Base-by-base conservation (phyloP, 2,113 vertebrate genomes). In the Xenus cinereus region DNA sequence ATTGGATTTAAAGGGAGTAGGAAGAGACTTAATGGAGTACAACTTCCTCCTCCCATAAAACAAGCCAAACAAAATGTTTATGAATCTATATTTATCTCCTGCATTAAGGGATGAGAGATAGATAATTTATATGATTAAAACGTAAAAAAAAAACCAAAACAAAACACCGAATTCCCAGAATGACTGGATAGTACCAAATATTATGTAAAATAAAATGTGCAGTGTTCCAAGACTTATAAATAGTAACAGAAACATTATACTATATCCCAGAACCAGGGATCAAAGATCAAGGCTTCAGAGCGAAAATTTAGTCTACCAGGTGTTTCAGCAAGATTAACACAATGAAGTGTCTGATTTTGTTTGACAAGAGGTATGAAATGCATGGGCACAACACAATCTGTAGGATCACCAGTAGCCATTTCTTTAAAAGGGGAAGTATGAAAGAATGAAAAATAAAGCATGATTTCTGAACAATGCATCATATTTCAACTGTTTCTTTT, bases 231-330 rank as follows among this genome's bases (percentile, higher is more conserved):
- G 69, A 78, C 53, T 95, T 95, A 92, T 9, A 62, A 87, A 96
- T 46, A 95, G 32, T 60, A 90, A 68, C 37, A 90, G 35, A 87
- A 83, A 60, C 53, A 30, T 87, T 95, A 83, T 93, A 89, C 94
- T 87, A 87, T 37, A 92, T 73, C 46, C 45, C 78, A 32, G 73
- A 97, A 97, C 94, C 78, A 95, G 54, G 59, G 97, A 50, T 67
- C 81, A 91, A 95, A 94, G 84, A 96, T 86, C 46, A 93, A 82
- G 63, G 18, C 41, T 95, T 97, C 92, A 90, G 80, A 91, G 32
- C 60, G 60, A 91, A 51, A 90, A 90, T 78, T 97, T 92, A 96
- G 64, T 62, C 75, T 83, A 66, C 64, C 51, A 89, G 71, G 45
- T 95, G 85, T 94, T 84, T 90, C 57, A 87, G 48, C 45, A 94